Evolutionary conservation across 2,888 invertebrate genomes (phyloP).

Genomic region (Frankliniella intonsa): DNA sequence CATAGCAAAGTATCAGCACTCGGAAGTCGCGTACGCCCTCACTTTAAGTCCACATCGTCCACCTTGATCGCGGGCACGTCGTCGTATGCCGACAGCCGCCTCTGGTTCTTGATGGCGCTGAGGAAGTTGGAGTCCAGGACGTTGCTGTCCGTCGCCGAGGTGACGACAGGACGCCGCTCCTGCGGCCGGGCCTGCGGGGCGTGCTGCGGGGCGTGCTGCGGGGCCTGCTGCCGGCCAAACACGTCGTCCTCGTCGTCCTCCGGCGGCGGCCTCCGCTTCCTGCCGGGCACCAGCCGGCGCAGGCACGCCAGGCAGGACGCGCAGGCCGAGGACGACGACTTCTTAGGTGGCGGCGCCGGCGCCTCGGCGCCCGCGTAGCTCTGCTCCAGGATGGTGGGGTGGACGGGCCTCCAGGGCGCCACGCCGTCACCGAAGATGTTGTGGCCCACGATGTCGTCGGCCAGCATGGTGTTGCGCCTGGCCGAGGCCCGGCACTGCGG

Average conservation of each 20-base stretch:
- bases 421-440: background rate
- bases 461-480: background rate
- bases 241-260: background rate
- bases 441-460: background rate
- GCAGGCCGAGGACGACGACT: background rate
- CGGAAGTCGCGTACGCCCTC: background rate
- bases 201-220: background rate
- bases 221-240: background rate
- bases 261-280: background rate
- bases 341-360: background rate
- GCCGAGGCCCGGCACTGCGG: background rate
- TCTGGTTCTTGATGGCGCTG: slow-evolving; percentile 1
- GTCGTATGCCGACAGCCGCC: background rate
- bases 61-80: slow-evolving; percentile 13
- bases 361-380: background rate
- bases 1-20: no score
- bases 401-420: background rate
- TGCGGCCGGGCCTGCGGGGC: background rate
- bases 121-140: background rate
- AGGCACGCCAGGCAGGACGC: background rate
- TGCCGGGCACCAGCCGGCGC: background rate
- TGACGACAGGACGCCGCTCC: no score
- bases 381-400: no score
- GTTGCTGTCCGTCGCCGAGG: background rate
- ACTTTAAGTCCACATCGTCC: background rate